Base-by-base conservation (phyloP, 2,888 invertebrate genomes). In the Tuta absoluta region DNA sequence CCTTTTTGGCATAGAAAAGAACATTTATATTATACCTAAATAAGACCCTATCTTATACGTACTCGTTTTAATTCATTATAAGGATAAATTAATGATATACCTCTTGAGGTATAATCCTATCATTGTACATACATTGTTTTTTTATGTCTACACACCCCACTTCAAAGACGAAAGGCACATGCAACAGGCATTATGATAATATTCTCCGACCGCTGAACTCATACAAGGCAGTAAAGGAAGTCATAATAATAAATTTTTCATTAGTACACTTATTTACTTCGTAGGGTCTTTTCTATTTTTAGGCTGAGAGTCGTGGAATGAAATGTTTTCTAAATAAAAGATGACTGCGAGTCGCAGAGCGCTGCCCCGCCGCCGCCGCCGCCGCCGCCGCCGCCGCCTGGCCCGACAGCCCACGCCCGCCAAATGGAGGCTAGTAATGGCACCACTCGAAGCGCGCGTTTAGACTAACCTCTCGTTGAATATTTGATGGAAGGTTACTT, bases 251-350 rank as follows among this genome's bases (percentile, higher is more conserved):
- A 4, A 4, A 51, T 7, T 53, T 49, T 53, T 24, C n/a, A 33
- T 56, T 24, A 1, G 14, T 14, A 33, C 49, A 48, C 49, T 61
- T 61, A 61, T 49, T 10, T 28, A 38, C 17, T 37, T 38, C 33
- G 41, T 33, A 41, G 57, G 41, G 28, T 58, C 58, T 58, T 51
- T 61, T 45, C 23, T 17, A 28, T 21, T 41, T 24, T 51, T 64
- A 60, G 49, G 33, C 33, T 12, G 58, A 57, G 69, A 59, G 60
- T 24, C 48, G 48, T 73, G 76, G 74, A 82, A 81, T 79, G 74
- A 80, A 81, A 79, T 73, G 79, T 72, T 78, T 73, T 73, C 75
- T 80, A 81, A 84, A 86, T 85, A 85, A 84, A 81, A 83, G 76
- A 86, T 85, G 77, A 71, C 74, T 70, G 72, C 71, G 71, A 69